phyloP scores from a whole-genome alignment of 2,797 vertebrate genomes.

The Anomalospiza imberbis region DNA sequence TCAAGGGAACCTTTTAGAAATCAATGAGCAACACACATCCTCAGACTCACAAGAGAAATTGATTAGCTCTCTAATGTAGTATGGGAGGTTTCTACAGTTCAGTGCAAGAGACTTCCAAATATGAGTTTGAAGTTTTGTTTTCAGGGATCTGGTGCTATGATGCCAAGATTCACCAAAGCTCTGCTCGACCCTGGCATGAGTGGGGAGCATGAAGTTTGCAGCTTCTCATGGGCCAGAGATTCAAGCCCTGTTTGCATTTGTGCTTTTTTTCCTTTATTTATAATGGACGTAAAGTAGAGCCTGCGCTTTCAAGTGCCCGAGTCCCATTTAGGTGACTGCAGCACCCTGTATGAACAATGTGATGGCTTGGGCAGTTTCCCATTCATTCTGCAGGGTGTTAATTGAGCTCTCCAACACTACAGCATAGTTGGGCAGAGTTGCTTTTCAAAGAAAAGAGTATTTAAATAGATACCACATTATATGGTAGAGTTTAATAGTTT shows the following conservation, averaged over 20 bases:
- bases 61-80: conserved; percentile 42
- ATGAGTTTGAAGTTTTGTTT: background rate
- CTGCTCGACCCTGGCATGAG: background rate
- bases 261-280: background rate
- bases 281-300: background rate
- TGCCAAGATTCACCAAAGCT: background rate
- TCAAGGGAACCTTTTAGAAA: conserved; percentile 64
- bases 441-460: conserved; percentile 37
- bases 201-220: background rate
- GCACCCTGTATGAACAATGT: background rate
- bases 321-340: background rate
- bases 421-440: background rate
- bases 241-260: background rate
- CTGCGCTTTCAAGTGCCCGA: background rate
- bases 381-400: background rate
- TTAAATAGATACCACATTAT: conserved; percentile 55
- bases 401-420: background rate
- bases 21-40: conserved; percentile 57
- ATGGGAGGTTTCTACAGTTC: conserved; percentile 28
- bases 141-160: background rate
- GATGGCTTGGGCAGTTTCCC: background rate
- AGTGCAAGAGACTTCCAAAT: background rate
- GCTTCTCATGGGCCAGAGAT: background rate
- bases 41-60: conserved; percentile 45
- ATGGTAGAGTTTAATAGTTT: conserved; percentile 59